A percentile compares a stretch with the other conserved stretches of the same genome.
Conservation (phyloP, 2,113 vertebrate genomes). For the Oreochromis niloticus region DNA sequence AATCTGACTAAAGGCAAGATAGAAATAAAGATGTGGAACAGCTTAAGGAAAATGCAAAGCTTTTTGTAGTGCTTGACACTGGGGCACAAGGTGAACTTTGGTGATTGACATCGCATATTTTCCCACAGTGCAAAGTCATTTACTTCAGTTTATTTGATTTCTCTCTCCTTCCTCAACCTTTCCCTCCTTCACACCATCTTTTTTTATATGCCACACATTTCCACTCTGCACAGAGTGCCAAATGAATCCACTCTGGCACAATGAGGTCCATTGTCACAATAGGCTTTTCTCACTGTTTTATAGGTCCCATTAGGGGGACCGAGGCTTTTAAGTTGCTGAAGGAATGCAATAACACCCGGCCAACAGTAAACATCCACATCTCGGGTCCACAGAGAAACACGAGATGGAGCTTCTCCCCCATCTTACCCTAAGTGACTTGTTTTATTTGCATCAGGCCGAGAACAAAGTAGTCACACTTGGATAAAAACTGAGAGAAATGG, state of each 20-base stretch:
- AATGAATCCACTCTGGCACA: constrained; percentile 57
- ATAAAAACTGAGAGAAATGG: constrained; percentile 4
- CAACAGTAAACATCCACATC: constrained; percentile 65
- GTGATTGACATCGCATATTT: constrained; percentile 42
- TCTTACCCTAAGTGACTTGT: constrained; percentile 11
- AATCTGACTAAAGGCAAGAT: not conserved
- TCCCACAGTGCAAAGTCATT: constrained; percentile 40
- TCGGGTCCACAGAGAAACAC: constrained; percentile 24
- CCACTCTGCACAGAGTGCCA: constrained; percentile 34
- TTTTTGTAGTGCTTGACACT: not conserved
- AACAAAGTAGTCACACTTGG: constrained; percentile 54
- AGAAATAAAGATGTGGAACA: not conserved
- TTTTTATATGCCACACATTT: constrained; percentile 27
- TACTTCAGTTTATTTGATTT: constrained; percentile 54
- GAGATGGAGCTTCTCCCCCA: constrained; percentile 8
- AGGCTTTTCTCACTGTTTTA: constrained; percentile 60
- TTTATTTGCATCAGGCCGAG: constrained; percentile 57
- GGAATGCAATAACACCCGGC: constrained; percentile 59
- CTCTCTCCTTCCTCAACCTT: constrained; percentile 12
- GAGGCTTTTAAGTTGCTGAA: constrained; percentile 67
- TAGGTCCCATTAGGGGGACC: constrained; percentile 53
- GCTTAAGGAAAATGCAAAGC: not conserved
- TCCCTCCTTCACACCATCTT: not conserved
- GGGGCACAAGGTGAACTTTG: constrained; percentile 17
- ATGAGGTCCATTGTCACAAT: constrained; percentile 53